Evolutionary conservation across 2,797 vertebrate species (phyloP).

Genomic region (Perodicticus potto): DNA sequence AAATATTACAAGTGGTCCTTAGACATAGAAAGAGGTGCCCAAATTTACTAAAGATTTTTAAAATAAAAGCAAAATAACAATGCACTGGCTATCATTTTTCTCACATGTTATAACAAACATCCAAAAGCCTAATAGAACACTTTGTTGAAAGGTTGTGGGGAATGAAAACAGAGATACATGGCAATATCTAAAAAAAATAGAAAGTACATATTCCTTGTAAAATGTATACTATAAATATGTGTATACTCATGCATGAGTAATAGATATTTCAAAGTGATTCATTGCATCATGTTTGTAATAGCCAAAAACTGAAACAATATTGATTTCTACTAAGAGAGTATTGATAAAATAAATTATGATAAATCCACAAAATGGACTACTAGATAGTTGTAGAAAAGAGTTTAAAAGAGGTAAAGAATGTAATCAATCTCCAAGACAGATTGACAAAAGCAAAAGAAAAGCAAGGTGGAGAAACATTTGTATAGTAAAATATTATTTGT

Average conservation of each 20-base stretch:
- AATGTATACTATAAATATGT: not conserved
- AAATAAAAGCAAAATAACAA: slow-evolving; percentile 27
- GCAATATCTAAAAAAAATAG: not conserved
- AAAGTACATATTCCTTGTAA: not conserved
- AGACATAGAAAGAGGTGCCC: not conserved
- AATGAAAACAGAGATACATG: slow-evolving; percentile 12
- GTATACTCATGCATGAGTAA: not conserved
- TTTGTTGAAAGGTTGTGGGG: not conserved
- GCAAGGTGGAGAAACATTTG: not conserved
- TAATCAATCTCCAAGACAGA: not conserved
- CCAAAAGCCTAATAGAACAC: not conserved
- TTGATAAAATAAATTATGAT: slow-evolving; percentile 5
- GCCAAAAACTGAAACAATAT: not conserved
- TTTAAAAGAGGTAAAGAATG: not conserved
- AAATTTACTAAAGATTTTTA: not conserved
- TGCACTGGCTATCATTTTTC: not conserved
- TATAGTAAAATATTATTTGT: not conserved
- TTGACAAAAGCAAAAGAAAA: not conserved
- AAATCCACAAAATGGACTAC: not conserved
- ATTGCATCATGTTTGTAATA: not conserved
- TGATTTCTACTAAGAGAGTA: not conserved
- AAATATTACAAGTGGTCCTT: not conserved
- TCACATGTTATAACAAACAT: not conserved
- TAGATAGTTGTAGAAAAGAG: not conserved
- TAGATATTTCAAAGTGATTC: slow-evolving; percentile 32